These are phyloP conservation scores for Capitulum mitella DNA, from an alignment of 2,888 invertebrate species.

Conservation along the genomic window DNA sequence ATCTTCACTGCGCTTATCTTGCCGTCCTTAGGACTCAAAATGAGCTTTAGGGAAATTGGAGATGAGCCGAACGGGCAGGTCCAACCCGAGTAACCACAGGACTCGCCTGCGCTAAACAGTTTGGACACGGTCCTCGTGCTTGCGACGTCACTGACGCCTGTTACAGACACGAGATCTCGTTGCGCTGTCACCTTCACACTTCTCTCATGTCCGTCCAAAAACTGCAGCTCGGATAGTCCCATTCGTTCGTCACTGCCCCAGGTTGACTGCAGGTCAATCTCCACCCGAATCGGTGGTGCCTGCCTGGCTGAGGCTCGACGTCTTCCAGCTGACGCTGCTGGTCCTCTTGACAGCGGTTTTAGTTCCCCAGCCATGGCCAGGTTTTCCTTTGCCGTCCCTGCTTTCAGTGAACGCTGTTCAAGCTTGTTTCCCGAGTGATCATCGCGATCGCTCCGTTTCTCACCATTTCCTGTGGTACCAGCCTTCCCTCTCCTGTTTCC, in stretches of 20 bases:
- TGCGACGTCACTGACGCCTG: background rate
- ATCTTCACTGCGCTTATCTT: slow-evolving; percentile 2
- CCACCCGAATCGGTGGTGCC: background rate
- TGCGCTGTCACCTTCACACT: background rate
- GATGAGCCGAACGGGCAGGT: background rate
- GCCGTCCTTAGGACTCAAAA: background rate
- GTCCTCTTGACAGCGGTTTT: background rate
- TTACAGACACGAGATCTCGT: background rate
- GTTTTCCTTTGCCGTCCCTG: background rate
- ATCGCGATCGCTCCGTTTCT: background rate
- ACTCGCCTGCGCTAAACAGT: background rate
- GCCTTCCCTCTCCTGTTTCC: background rate
- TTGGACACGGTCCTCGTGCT: background rate
- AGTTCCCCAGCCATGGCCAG: background rate
- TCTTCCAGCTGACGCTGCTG: background rate
- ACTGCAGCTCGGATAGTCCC: background rate
- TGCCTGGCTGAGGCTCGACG: background rate
- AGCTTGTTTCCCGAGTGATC: background rate
- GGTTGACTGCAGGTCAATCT: background rate
- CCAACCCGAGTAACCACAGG: background rate
- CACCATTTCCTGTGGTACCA: background rate
- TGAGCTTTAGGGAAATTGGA: background rate
- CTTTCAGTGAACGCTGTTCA: background rate
- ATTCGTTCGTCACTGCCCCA: background rate
- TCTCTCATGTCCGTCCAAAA: background rate